Evolutionary conservation across 2,113 vertebrate species (phyloP).

Genomic region (Pelobates fuscus): DNA sequence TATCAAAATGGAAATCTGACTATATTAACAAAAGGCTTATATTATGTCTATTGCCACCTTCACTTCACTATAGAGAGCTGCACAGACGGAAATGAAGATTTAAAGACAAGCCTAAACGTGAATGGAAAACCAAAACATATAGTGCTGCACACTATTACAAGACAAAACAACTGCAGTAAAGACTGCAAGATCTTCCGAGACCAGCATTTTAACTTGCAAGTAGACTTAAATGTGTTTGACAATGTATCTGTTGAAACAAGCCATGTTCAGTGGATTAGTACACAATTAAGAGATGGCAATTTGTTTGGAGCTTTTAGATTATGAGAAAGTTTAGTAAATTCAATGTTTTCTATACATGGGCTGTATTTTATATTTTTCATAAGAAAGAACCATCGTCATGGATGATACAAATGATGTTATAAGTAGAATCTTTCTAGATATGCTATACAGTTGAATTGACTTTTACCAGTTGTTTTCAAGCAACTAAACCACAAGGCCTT

Average conservation of each 20-base stretch:
- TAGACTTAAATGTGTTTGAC: neutral
- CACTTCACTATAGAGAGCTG: conserved; percentile 12
- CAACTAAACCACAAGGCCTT: too few relatives aligned
- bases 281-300: neutral
- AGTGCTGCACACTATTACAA: neutral
- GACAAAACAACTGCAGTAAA: neutral
- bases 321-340: neutral
- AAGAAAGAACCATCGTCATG: too few relatives aligned
- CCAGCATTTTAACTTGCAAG: conserved; percentile 19
- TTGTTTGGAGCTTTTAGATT: conserved; percentile 28
- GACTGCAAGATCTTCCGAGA: conserved; percentile 8
- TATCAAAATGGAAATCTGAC: conserved; percentile 33
- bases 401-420: too few relatives aligned
- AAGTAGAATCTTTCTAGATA: too few relatives aligned
- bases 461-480: too few relatives aligned
- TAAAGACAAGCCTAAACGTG: neutral
- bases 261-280: neutral
- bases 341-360: too few relatives aligned
- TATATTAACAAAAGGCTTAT: conserved; percentile 11
- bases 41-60: conserved; percentile 34
- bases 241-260: conserved; percentile 11
- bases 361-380: too few relatives aligned
- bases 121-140: neutral
- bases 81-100: neutral
- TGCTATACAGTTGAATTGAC: too few relatives aligned